Evolutionary conservation across 2,888 invertebrate species (phyloP).

Genomic region (Lepetodrilus schrolli): DNA sequence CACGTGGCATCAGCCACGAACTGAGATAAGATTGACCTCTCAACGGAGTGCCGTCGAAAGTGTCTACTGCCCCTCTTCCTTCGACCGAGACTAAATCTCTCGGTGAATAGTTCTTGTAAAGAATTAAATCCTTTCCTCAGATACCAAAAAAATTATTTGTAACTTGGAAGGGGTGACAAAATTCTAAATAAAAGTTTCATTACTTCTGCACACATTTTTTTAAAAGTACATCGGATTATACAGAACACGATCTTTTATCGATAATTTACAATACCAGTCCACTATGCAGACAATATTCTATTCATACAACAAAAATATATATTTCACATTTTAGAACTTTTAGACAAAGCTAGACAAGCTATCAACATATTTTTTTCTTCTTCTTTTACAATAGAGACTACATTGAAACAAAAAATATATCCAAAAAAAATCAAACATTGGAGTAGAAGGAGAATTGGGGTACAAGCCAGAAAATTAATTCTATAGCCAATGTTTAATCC

Average conservation of each 20-base stretch:
- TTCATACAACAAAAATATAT: conserved; percentile 18
- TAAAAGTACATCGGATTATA: no score
- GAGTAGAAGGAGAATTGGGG: no score
- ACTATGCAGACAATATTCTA: conserved; percentile 15
- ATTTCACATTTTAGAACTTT: conserved; percentile 1
- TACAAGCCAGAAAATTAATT: no score
- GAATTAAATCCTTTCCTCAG: conserved; percentile 8
- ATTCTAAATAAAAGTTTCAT: no score
- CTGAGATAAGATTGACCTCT: background rate
- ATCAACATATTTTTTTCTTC: conserved; percentile 2
- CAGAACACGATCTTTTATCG: no score
- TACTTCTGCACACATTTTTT: no score
- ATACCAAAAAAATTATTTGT: no score
- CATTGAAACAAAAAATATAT: no score
- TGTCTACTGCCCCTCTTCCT: conserved; percentile 5
- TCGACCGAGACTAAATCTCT: background rate
- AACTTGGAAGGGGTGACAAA: no score
- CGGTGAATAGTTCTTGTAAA: conserved; percentile 6
- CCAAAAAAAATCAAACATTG: no score
- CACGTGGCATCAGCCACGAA: background rate
- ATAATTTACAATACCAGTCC: background rate
- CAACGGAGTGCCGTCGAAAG: conserved; percentile 9
- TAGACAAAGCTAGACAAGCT: background rate
- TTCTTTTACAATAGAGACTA: no score
- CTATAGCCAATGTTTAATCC: no score